phyloP scores from a whole-genome alignment of 2,888 invertebrate species.

The Aphrophora alni region DNA sequence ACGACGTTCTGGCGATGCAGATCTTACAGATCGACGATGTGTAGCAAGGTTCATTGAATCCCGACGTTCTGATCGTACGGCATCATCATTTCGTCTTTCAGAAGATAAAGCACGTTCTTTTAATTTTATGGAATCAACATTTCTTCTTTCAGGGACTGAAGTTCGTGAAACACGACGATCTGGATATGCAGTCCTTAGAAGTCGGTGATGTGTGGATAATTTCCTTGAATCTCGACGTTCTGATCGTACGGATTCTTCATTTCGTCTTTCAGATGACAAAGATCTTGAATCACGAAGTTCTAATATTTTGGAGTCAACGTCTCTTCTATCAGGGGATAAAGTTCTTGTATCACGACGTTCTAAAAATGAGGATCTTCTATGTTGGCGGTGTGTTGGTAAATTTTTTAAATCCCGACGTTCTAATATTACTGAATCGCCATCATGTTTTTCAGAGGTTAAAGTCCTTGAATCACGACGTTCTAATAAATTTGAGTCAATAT shows the following conservation, averaged over 20 bases:
- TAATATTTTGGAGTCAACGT: neutral
- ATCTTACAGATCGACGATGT: neutral
- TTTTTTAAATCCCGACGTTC: neutral
- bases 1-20: neutral
- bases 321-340: neutral
- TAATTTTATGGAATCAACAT: neutral
- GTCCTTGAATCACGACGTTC: neutral
- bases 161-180: neutral
- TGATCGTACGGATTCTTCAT: neutral
- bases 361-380: neutral
- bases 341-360: constrained; percentile 11
- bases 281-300: neutral
- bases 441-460: neutral
- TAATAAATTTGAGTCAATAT: neutral
- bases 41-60: neutral
- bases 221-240: neutral
- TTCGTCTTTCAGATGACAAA: constrained; percentile 11
- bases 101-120: neutral
- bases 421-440: neutral
- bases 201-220: neutral
- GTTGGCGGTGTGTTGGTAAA: too few relatives aligned
- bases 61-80: neutral
- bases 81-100: neutral
- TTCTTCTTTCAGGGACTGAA: neutral
- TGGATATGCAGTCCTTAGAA: neutral